A percentile compares a stretch with the other conserved stretches of the same genome.
Evolutionary conservation across 2,113 vertebrate genomes (phyloP).

Genomic region (Macquaria australasica): DNA sequence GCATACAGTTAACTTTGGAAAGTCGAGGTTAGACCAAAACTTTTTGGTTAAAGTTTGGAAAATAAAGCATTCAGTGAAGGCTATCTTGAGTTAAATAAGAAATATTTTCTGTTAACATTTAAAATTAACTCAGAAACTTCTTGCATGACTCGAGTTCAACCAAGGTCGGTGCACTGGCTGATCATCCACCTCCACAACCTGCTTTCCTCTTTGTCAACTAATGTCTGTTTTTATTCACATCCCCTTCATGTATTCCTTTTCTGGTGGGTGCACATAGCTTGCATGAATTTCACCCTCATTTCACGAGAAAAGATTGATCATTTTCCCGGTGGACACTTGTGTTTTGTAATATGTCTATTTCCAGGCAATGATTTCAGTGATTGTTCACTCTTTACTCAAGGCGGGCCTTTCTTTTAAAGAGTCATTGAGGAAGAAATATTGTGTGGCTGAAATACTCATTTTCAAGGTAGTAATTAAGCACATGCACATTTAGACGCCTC

Average conservation of each 20-base stretch:
- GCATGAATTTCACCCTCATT: constrained; percentile 4
- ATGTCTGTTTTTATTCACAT: constrained; percentile 2
- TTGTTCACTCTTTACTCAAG: constrained; percentile 10
- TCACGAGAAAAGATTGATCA: background rate
- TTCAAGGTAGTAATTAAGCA: constrained; percentile 43
- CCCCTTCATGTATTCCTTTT: background rate
- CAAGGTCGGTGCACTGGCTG: constrained; percentile 3
- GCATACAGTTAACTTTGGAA: background rate
- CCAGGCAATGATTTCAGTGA: background rate
- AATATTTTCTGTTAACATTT: constrained; percentile 5
- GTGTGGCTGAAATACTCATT: constrained; percentile 34
- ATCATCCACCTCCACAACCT: constrained; percentile 44
- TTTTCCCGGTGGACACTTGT: constrained; percentile 13
- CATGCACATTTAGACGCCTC: background rate
- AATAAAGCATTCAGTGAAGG: background rate
- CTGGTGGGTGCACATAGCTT: constrained; percentile 8
- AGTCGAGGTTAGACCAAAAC: constrained; percentile 16
- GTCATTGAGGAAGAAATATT: background rate
- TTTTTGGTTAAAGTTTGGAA: constrained; percentile 28
- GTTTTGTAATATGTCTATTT: constrained; percentile 18
- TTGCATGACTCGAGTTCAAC: constrained; percentile 7
- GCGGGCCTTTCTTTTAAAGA: background rate
- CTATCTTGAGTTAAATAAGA: background rate
- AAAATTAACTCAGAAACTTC: constrained; percentile 7
- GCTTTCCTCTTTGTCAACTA: background rate